Evolutionary conservation across 2,888 invertebrate genomes (phyloP), one percentile per base, ranked within the genome.

Genomic region (Machimus rusticus): DNA sequence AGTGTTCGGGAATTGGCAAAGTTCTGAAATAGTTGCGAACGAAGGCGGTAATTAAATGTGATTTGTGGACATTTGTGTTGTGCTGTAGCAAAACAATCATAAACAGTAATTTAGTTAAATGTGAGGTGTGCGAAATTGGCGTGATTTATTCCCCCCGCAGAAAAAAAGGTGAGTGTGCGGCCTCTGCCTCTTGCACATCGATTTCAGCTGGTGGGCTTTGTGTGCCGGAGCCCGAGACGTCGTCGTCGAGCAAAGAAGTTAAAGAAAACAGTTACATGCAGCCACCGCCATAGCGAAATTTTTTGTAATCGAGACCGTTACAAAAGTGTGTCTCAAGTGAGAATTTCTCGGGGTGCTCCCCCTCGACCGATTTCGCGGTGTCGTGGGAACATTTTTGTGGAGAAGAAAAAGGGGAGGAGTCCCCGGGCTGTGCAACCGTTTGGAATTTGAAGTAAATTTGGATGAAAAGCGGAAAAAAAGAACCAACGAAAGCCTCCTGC

Each of bases 151-250:
- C 6, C 66, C 23, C 66, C 28, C 9, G 46, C n/a, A 55, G n/a
- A 16, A 79, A 12, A 79, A 79, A 79, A 79, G 66, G 82, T 82
- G 82, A 82, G 82, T 82, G 82, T n/a, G 51, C 51, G 51, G 51
- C 23, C 66, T 19, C 34, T 37, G n/a, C 55, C 14, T 34, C 19
- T 19, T 82, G 66, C 31, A 57, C 57, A 82, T 82, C 55, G 82
- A 57, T 82, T 82, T 82, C 82, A 57, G 82, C 82, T 57, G 82
- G 79, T 81, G 66, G 66, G 66, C 66, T 66, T 82, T 82, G 66
- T 66, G 28, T 16, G 43, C 12, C 43, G 43, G 43, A 46, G 16
- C 43, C 23, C 12, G 28, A 66, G 19, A 23, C 23, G 4, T 12
- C 28, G n/a, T 9, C 23, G 9, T n/a, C 19, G 66, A 28, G 12